A percentile compares a stretch with the other conserved stretches of the same genome.
These are phyloP conservation scores for Lerema accius DNA, from an alignment of 1,140 invertebrate species.

Conservation along the genomic window DNA sequence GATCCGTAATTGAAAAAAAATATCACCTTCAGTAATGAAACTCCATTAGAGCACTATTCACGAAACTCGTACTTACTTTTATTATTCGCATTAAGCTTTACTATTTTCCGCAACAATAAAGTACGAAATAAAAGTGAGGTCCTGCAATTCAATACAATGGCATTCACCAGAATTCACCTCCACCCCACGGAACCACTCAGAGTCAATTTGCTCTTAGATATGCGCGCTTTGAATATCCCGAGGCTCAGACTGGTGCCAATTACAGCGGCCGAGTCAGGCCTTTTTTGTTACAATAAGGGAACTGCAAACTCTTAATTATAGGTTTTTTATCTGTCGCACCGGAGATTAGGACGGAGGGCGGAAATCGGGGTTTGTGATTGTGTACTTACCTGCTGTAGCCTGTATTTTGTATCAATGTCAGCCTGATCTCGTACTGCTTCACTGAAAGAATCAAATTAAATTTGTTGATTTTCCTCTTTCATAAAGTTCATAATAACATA, in stretches of 20 bases:
- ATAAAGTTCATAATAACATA: too few relatives aligned
- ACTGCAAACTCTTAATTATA: constrained; percentile 43
- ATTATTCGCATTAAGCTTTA: background rate
- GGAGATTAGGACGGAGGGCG: constrained; percentile 46
- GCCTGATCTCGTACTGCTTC: too few relatives aligned
- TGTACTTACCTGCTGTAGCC: background rate
- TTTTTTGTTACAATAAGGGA: constrained; percentile 41
- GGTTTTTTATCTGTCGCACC: constrained; percentile 38
- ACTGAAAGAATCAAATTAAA: too few relatives aligned
- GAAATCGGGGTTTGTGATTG: constrained; percentile 7
- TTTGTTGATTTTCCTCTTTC: too few relatives aligned
- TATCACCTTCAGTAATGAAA: too few relatives aligned
- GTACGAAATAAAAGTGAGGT: background rate
- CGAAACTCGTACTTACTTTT: too few relatives aligned
- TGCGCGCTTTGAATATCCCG: constrained; percentile 44
- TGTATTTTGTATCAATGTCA: too few relatives aligned
- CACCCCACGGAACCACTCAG: background rate
- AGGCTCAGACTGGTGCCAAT: constrained; percentile 43
- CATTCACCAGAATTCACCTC: constrained; percentile 17
- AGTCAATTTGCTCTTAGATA: constrained; percentile 39
- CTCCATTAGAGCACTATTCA: too few relatives aligned
- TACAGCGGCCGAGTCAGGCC: constrained; percentile 34
- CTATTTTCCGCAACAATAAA: background rate
- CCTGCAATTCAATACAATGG: background rate
- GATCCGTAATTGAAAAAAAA: too few relatives aligned